Conservation (phyloP, 1,140 invertebrate genomes). For the Philaenus spumarius region DNA sequence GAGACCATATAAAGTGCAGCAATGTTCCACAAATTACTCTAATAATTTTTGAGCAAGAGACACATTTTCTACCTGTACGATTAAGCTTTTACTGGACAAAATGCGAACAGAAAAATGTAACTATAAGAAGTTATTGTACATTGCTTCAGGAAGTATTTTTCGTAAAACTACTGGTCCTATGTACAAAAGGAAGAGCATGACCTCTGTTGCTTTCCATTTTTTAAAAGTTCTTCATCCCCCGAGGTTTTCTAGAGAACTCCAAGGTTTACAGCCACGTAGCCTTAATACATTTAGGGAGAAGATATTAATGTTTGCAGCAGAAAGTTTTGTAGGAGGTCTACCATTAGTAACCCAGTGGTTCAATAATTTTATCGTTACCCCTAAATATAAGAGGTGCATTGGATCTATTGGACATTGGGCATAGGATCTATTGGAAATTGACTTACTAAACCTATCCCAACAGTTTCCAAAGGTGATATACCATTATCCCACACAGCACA, state of each 20-base stretch:
- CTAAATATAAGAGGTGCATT: neutral
- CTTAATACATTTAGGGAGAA: neutral
- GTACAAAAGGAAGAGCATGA: conserved; percentile 37
- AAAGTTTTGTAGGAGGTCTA: too few species aligned
- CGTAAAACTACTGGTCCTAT: conserved; percentile 30
- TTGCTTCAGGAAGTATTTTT: too few species aligned
- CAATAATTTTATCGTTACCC: neutral
- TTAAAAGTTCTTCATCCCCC: conserved; percentile 30
- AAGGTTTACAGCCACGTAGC: neutral
- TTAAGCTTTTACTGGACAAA: too few species aligned
- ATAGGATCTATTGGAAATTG: neutral
- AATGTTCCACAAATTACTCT: too few species aligned
- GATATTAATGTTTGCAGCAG: neutral
- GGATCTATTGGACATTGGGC: too few species aligned
- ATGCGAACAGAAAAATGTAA: too few species aligned
- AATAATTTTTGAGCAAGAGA: too few species aligned
- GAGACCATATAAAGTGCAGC: too few species aligned
- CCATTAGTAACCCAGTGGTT: too few species aligned
- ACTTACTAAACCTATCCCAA: neutral
- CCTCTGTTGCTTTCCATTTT: conserved; percentile 40
- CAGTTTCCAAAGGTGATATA: neutral
- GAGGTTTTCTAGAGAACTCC: conserved; percentile 35
- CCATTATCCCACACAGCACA: neutral
- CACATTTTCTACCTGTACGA: too few species aligned
- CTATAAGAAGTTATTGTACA: conserved; percentile 12